phyloP scores from a whole-genome alignment of 2,888 invertebrate genomes.

The Lasius fuliginosus region DNA sequence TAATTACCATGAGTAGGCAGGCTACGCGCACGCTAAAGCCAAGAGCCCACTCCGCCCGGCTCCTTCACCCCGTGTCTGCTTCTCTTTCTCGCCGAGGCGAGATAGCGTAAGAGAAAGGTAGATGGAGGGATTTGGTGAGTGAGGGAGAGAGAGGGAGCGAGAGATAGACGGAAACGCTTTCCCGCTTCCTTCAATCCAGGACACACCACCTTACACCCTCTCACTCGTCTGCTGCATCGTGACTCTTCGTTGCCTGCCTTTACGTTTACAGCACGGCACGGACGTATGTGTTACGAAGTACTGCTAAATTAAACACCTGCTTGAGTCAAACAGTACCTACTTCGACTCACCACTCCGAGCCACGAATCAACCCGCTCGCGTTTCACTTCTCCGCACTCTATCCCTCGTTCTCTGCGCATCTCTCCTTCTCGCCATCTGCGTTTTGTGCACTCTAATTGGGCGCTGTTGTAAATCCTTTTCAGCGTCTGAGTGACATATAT shows the following conservation, averaged over 20 bases:
- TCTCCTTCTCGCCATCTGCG: conserved; percentile 19
- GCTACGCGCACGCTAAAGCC: conserved; percentile 79
- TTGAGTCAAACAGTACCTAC: conserved; percentile 78
- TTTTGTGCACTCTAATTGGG: conserved; percentile 71
- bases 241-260: conserved; percentile 59
- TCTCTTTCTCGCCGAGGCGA: conserved; percentile 34
- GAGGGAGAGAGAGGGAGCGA: background rate
- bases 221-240: conserved; percentile 38
- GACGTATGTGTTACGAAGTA: conserved; percentile 75
- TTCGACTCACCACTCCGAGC: conserved; percentile 70
- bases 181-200: conserved; percentile 13
- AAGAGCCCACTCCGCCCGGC: conserved; percentile 69
- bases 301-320: conserved; percentile 83
- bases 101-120: conserved; percentile 6
- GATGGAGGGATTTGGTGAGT: background rate
- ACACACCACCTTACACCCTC: conserved; percentile 26
- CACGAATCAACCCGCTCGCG: conserved; percentile 65
- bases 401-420: conserved; percentile 33
- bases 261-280: conserved; percentile 69
- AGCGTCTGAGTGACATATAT: conserved; percentile 43
- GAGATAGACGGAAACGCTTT: background rate
- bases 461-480: conserved; percentile 59
- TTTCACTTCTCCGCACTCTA: conserved; percentile 37
- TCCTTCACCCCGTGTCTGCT: conserved; percentile 44
- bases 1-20: conserved; percentile 85